These are phyloP conservation scores for Lota lota DNA, from an alignment of 2,113 vertebrate species.

Conservation along the genomic window DNA sequence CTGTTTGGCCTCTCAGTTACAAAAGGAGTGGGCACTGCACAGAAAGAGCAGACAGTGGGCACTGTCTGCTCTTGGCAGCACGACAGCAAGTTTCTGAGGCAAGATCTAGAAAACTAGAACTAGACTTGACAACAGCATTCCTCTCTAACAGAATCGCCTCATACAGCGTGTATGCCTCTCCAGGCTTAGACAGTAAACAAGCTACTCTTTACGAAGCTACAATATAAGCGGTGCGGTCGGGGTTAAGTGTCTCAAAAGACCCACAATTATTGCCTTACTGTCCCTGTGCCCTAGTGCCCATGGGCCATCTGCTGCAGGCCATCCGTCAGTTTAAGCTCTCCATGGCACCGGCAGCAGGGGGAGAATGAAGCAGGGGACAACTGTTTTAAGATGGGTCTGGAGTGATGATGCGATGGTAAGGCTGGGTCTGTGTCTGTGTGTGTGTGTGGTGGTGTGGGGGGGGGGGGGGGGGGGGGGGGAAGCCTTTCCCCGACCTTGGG, in stretches of 20 bases:
- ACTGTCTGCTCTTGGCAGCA: no score
- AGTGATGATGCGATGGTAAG: neutral
- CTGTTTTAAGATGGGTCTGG: conserved; percentile 35
- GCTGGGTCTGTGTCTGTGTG: no score
- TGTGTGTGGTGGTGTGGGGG: neutral
- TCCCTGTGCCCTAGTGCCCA: conserved; percentile 39
- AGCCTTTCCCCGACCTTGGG: conserved; percentile 50
- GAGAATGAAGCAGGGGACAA: conserved; percentile 48
- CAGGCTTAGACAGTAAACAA: conserved; percentile 19
- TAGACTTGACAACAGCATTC: neutral
- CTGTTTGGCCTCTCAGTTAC: no score
- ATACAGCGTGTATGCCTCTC: neutral
- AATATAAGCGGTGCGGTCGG: conserved; percentile 7
- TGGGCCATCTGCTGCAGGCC: conserved; percentile 62
- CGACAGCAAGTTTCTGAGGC: no score
- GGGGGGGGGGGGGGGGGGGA: conserved; percentile 28
- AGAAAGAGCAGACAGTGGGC: conserved; percentile 26
- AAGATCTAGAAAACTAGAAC: no score
- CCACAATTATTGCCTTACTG: conserved; percentile 25
- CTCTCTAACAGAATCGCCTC: no score
- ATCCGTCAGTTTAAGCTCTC: conserved; percentile 63
- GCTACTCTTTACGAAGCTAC: conserved; percentile 8
- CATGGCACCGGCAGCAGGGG: conserved; percentile 56
- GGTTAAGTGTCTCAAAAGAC: conserved; percentile 17
- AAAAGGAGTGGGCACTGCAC: conserved; percentile 8